phyloP scores from a whole-genome alignment of 2,888 invertebrate genomes.

The Drosophila barbarae region DNA sequence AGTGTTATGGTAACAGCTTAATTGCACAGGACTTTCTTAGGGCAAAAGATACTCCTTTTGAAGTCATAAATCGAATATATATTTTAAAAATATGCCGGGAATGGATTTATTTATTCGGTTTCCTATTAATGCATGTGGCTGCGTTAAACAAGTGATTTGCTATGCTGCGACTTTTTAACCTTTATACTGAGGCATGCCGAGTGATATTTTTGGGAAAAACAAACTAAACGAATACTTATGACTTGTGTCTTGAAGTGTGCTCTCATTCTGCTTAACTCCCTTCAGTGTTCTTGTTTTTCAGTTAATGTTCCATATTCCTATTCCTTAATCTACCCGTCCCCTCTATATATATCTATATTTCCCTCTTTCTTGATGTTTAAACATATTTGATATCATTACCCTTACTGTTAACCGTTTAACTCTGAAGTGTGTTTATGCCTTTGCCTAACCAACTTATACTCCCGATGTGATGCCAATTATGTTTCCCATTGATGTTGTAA shows the following conservation, averaged over 20 bases:
- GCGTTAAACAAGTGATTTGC: slow-evolving; percentile 9
- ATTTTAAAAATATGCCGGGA: neutral
- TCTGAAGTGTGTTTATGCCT: slow-evolving; percentile 59
- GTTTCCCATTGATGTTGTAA: slow-evolving; percentile 64
- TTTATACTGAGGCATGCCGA: slow-evolving; percentile 19
- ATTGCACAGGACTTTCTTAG: neutral
- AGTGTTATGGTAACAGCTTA: neutral
- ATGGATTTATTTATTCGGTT: neutral
- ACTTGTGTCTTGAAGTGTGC: slow-evolving; percentile 54
- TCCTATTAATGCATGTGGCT: slow-evolving; percentile 24
- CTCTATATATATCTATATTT: slow-evolving; percentile 24
- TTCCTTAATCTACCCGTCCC: slow-evolving; percentile 27
- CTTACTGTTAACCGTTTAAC: slow-evolving; percentile 53
- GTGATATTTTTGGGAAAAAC: slow-evolving; percentile 22
- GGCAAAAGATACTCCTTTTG: neutral
- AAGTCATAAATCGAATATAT: neutral
- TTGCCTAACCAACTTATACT: slow-evolving; percentile 24
- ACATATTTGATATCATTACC: slow-evolving; percentile 47
- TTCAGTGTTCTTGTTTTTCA: slow-evolving; percentile 29
- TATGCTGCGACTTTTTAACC: slow-evolving; percentile 6
- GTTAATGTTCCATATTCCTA: slow-evolving; percentile 40
- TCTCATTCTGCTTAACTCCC: slow-evolving; percentile 21
- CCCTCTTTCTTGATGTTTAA: slow-evolving; percentile 37
- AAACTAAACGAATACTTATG: slow-evolving; percentile 17
- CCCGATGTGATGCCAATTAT: slow-evolving; percentile 53